A percentile compares a stretch with the other conserved stretches of the same genome.
These are phyloP conservation scores for Nephrotoma guestfalica DNA, from an alignment of 2,888 invertebrate species.

Conservation along the genomic window DNA sequence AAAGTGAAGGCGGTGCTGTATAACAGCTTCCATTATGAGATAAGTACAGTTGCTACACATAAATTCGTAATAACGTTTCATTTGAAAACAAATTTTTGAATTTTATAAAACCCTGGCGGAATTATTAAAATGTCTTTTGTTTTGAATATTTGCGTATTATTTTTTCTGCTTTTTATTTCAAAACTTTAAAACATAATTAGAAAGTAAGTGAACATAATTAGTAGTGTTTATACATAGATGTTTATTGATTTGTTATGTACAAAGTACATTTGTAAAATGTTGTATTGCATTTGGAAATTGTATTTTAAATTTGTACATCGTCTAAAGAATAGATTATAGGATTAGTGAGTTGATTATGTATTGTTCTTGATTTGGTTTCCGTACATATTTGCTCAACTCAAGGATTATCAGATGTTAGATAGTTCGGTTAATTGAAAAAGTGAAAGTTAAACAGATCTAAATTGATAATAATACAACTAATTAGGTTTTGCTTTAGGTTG, in stretches of 20 bases:
- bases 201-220: background rate
- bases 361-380: background rate
- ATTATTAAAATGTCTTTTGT: background rate
- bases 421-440: background rate
- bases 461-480: too few species aligned
- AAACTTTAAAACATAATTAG: background rate
- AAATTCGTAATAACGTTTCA: background rate
- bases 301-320: background rate
- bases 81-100: background rate
- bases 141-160: background rate
- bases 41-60: background rate
- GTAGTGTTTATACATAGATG: background rate
- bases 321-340: background rate
- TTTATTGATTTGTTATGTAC: background rate
- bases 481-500: background rate
- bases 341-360: background rate
- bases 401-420: background rate
- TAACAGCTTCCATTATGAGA: background rate
- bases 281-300: background rate
- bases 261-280: background rate
- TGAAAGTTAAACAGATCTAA: background rate
- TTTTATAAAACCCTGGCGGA: background rate
- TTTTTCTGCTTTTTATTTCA: background rate
- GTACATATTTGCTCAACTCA: background rate
- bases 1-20: background rate